Percentiles rank a stretch among this genome's conserved stretches.
phyloP scores from a whole-genome alignment of 2,888 invertebrate species.

The Papilio gigon region DNA sequence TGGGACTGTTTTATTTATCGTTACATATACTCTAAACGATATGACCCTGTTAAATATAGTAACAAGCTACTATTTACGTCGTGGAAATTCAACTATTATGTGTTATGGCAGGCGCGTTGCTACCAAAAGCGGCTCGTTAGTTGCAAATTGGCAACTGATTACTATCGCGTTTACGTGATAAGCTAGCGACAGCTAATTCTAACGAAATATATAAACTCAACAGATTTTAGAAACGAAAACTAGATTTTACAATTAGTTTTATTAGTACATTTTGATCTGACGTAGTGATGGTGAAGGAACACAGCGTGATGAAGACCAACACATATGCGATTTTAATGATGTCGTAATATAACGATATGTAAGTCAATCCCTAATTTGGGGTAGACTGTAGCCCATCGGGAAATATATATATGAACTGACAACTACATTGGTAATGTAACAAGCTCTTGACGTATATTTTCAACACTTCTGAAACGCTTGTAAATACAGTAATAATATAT shows the following conservation, averaged over 20 bases:
- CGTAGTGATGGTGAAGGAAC: too few species aligned
- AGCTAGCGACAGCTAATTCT: not conserved
- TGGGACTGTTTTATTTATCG: constrained; percentile 17
- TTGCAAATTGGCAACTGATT: constrained; percentile 32
- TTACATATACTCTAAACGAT: constrained; percentile 11
- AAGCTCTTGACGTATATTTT: too few species aligned
- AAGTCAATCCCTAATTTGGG: too few species aligned
- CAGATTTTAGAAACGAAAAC: not conserved
- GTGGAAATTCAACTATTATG: constrained; percentile 15
- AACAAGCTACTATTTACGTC: not conserved
- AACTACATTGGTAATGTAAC: too few species aligned
- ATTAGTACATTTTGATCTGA: too few species aligned
- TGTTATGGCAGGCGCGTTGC: not conserved
- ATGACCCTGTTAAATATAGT: not conserved
- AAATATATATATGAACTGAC: too few species aligned
- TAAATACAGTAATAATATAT: too few species aligned
- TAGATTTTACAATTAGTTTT: not conserved
- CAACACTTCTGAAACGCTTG: too few species aligned
- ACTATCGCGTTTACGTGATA: constrained; percentile 15
- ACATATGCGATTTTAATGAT: too few species aligned
- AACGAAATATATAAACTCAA: not conserved
- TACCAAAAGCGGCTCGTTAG: constrained; percentile 31
- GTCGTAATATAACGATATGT: too few species aligned
- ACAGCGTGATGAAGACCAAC: too few species aligned
- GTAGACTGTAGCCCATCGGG: too few species aligned